Evolutionary conservation across 2,113 vertebrate species (phyloP), one percentile per base, ranked within the genome.

Genomic region (Anser brachyrhynchus): DNA sequence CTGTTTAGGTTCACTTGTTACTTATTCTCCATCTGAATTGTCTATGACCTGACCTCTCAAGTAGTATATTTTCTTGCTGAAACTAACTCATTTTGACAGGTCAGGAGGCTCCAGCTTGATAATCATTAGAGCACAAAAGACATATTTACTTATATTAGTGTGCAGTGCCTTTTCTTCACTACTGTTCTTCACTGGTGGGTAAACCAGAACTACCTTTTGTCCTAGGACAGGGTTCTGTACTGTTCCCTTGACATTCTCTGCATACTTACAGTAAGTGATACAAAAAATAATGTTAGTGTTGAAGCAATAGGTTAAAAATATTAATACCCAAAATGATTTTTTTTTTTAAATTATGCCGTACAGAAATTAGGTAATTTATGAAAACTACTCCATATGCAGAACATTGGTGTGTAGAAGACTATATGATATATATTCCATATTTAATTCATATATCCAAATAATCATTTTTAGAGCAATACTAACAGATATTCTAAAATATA

Each of bases 31-130:
- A 88, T 72, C 10, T 86, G 64, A 79, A 80, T 91, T 91, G 55
- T 64, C 90, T 90, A 59, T 94, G 94, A 91, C 85, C 78, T 95
- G 89, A 97, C 89, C 91, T 92, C 92, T 95, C 87, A 86, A 80
- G 62, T 54, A 84, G 51, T 76, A 62, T 79, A 66, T 89, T 91
- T 95, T 85, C 58, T 73, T 95, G 44, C 61, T 94, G 81, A 89
- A 94, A 54, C 14, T 33, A 88, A 86, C 55, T 73, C 26, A 58
- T 76, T 76, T 87, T 95, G 58, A 82, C 54, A 87, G 49, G 18
- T 79, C 71, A 73, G 8, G 26, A 64, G 58, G 62, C 49, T 15
- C n/a, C 65, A 81, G 31, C 9, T 37, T 77, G 55, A 55, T 13
- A 71, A n/a, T 64, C 46, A 49, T 94, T 67, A 89, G 80, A 93